Evolutionary conservation across 2,888 invertebrate genomes (phyloP).

Genomic region (Rhagonycha lutea): DNA sequence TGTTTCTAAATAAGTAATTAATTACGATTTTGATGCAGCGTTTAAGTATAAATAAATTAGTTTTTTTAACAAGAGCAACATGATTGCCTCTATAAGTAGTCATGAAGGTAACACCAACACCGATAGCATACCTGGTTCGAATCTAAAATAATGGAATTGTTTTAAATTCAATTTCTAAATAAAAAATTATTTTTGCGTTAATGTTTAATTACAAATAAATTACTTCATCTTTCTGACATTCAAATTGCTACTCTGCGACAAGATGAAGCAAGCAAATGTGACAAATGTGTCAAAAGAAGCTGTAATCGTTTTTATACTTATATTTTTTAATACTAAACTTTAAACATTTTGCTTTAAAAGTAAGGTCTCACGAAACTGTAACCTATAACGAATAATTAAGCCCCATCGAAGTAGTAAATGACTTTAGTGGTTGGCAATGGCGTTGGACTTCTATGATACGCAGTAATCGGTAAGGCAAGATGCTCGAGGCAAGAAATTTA

Average conservation of each 20-base stretch:
- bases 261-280: not conserved
- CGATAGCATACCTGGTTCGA: not conserved
- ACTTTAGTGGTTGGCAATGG: not conserved
- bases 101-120: not conserved
- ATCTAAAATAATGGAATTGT: not conserved
- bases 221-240: not conserved
- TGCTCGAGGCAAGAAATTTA: not conserved
- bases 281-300: not conserved
- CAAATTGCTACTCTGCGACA: not conserved
- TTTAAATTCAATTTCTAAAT: not conserved
- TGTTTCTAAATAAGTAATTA: not conserved
- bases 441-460: not conserved
- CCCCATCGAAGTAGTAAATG: not conserved
- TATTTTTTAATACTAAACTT: not conserved
- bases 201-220: not conserved
- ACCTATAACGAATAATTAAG: not conserved
- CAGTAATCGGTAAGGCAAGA: not conserved
- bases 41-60: not conserved
- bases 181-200: not conserved
- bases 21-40: not conserved
- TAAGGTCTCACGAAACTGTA: not conserved
- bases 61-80: not conserved
- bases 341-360: not conserved
- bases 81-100: not conserved
- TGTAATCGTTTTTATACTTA: not conserved